Evolutionary conservation across 2,888 invertebrate genomes (phyloP).

Genomic region (Vesta saturnalis): DNA sequence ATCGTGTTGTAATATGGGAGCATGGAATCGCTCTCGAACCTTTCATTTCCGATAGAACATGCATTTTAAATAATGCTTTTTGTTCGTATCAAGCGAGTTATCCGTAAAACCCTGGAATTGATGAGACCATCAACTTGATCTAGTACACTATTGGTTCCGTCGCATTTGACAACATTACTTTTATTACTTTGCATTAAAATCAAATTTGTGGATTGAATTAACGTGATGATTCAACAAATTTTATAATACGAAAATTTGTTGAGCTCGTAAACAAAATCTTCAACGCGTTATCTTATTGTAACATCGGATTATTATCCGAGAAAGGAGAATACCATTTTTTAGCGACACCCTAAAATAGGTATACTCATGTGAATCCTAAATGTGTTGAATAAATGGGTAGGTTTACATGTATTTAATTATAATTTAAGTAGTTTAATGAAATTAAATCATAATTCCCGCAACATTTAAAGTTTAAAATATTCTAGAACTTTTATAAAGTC

Average conservation of each 20-base stretch:
- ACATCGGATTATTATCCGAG: too few species aligned
- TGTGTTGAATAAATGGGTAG: too few species aligned
- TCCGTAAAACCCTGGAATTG: conserved; percentile 44
- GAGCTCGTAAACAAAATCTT: conserved; percentile 7
- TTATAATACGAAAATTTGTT: conserved; percentile 17
- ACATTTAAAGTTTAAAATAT: conserved; percentile 14
- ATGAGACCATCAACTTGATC: conserved; percentile 46
- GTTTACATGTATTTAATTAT: conserved; percentile 1
- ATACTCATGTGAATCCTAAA: too few species aligned
- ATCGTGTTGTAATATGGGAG: conserved; percentile 37
- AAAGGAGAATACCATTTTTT: too few species aligned
- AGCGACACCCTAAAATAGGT: too few species aligned
- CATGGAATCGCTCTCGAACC: conserved; percentile 40
- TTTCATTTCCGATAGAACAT: conserved; percentile 40
- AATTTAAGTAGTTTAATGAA: conserved; percentile 4
- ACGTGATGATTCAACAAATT: conserved; percentile 37
- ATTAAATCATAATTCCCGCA: conserved; percentile 6
- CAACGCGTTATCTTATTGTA: too few species aligned
- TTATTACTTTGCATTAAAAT: conserved; percentile 39
- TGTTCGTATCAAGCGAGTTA: conserved; percentile 42
- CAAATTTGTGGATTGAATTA: conserved; percentile 41
- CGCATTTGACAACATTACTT: conserved; percentile 42
- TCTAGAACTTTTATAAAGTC: conserved; percentile 9
- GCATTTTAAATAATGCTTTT: conserved; percentile 45
- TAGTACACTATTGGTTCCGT: conserved; percentile 44